Base-by-base conservation (phyloP, 2,113 vertebrate species). In the Oenanthe melanoleuca region DNA sequence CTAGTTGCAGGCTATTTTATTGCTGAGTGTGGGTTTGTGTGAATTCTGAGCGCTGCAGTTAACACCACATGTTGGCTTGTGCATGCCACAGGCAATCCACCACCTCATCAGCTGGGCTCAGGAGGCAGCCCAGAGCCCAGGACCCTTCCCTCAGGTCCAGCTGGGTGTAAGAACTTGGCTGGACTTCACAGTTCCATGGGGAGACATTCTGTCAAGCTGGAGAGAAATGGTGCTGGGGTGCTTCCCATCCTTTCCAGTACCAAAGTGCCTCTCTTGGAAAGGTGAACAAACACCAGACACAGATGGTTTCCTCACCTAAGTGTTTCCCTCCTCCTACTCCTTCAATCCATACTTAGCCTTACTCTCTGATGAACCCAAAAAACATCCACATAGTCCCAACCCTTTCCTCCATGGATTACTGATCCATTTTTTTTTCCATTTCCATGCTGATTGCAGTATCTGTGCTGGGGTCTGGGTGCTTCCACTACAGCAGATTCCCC, bases 1-100 rank as follows among this genome's bases (percentile, higher is more conserved):
- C 89, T 95, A 95, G 92, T 91, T 93, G 69, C 80, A 96, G 82
- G 77, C 66, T 95, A 93, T 95, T 97, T 94, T 88, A 87, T 95
- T 95, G 83, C 57, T 67, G 40, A 87, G 63, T 40, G 56, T 91
- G 85, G 88, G 86, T 95, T 95, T 92, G 64, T 89, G 57, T 45
- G 86, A 74, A 66, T 72, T 89, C 82, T 45, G 47, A 88, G 74
- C 2, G 0, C 73, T 91, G 66, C 69, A 49, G 89, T 74, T 96
- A 92, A 91, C 72, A 88, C 44, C 87, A 73, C 56, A 34, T 28
- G 52, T 53, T 95, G 95, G 89, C 94, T 87, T 52, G 9, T 8
- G 86, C 8, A 7, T 21, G 53, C 37, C 0, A 0, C 9, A 66
- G 74, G 59, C 78, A 95, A 87, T 84, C 81, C 33, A 4, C n/a